Conservation (phyloP, 2,113 vertebrate species). For the Phaethon lepturus region DNA sequence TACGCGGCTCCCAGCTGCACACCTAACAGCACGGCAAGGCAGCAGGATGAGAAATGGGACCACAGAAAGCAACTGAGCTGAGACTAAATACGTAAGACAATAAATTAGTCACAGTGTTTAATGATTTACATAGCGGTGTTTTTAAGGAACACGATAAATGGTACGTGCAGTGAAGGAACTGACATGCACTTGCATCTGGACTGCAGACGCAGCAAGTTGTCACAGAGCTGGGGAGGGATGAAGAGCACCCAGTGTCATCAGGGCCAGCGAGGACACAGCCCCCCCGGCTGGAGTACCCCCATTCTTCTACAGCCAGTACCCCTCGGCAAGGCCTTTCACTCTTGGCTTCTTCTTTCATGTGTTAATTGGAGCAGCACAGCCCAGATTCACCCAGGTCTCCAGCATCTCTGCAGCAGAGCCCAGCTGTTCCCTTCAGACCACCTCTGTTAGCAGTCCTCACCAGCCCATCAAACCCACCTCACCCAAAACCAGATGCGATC, state of each 20-base stretch:
- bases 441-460: background rate
- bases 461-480: background rate
- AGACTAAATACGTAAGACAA: background rate
- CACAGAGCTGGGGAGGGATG: background rate
- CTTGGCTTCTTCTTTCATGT: background rate
- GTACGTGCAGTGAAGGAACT: background rate
- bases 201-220: background rate
- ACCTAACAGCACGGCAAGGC: background rate
- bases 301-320: background rate
- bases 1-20: background rate
- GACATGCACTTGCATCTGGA: background rate
- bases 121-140: background rate
- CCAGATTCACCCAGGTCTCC: background rate
- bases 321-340: background rate
- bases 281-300: background rate
- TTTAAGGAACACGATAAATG: background rate
- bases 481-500: accelerated
- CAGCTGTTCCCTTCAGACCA: background rate
- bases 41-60: background rate
- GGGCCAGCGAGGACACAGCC: background rate
- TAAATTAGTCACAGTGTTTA: conserved; percentile 33
- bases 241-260: background rate
- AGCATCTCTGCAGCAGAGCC: background rate
- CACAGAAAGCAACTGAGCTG: background rate
- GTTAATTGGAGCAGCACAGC: background rate